A percentile compares a stretch with the other conserved stretches of the same genome.
These are phyloP conservation scores for Nomia melanderi DNA, from an alignment of 1,140 invertebrate genomes.

Conservation along the genomic window DNA sequence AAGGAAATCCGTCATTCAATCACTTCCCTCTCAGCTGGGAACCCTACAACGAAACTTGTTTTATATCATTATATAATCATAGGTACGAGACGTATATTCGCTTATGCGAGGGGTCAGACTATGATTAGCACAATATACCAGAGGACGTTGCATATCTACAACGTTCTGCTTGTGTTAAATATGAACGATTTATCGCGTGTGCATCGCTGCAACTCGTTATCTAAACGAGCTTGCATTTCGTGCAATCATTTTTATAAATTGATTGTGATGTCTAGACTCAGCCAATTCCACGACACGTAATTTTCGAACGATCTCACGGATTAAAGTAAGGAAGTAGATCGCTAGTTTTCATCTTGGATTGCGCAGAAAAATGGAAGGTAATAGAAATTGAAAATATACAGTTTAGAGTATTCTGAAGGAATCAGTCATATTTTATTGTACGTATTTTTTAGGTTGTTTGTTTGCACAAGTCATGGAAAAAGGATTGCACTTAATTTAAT, in stretches of 20 bases:
- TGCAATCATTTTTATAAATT: slow-evolving; percentile 36
- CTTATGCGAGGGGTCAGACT: slow-evolving; percentile 24
- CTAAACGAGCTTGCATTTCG: slow-evolving; percentile 7
- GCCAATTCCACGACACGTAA: slow-evolving; percentile 8
- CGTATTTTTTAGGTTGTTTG: too few relatives aligned
- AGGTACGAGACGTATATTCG: slow-evolving; percentile 22
- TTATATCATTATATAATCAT: slow-evolving; percentile 46
- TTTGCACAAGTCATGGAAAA: too few relatives aligned
- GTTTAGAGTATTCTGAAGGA: too few relatives aligned
- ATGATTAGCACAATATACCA: slow-evolving; percentile 47
- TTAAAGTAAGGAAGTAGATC: not conserved
- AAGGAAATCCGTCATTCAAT: slow-evolving; percentile 55
- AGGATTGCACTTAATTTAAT: too few relatives aligned
- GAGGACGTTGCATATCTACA: slow-evolving; percentile 32
- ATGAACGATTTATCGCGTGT: slow-evolving; percentile 16
- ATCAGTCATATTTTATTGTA: too few relatives aligned
- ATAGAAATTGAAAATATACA: not conserved
- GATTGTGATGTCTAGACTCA: slow-evolving; percentile 30
- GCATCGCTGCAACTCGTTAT: slow-evolving; percentile 10
- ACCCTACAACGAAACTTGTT: slow-evolving; percentile 33
- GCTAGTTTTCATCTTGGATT: not conserved
- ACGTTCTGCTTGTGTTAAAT: slow-evolving; percentile 31
- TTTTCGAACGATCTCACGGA: slow-evolving; percentile 7
- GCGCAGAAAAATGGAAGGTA: not conserved
- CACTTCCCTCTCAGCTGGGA: slow-evolving; percentile 44